Evolutionary conservation across 2,797 vertebrate genomes (phyloP).

Genomic region (Oryzias dopingdopingensis): DNA sequence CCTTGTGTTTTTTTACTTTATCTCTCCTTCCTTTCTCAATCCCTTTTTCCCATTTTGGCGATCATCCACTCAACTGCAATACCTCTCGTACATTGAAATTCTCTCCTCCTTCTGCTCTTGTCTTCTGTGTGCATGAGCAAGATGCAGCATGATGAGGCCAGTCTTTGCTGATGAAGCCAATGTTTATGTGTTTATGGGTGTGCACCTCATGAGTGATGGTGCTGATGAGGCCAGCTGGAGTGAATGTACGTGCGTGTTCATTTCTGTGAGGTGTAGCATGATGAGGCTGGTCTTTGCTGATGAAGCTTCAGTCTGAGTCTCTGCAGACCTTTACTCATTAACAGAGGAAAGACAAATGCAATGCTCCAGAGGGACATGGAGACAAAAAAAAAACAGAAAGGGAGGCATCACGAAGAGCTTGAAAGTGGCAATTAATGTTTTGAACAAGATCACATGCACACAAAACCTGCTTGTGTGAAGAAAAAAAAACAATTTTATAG

Average conservation of each 20-base stretch:
- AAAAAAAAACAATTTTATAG: slow-evolving; percentile 17
- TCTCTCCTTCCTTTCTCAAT: slow-evolving; percentile 35
- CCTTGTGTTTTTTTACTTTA: slow-evolving; percentile 57
- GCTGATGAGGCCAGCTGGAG: slow-evolving; percentile 37
- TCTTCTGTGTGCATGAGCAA: slow-evolving; percentile 20
- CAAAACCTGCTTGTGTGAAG: slow-evolving; percentile 8
- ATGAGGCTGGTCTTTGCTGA: slow-evolving; percentile 66
- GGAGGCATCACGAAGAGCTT: slow-evolving; percentile 3
- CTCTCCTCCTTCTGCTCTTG: slow-evolving; percentile 8
- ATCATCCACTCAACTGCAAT: slow-evolving; percentile 36
- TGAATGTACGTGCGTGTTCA: slow-evolving; percentile 5
- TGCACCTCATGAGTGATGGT: slow-evolving; percentile 36
- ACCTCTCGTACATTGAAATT: slow-evolving; percentile 43
- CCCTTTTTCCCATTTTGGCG: slow-evolving; percentile 16
- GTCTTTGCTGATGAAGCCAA: slow-evolving; percentile 48
- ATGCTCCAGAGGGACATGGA: slow-evolving; percentile 27
- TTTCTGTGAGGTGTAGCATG: slow-evolving; percentile 33
- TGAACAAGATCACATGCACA: slow-evolving; percentile 11
- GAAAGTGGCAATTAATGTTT: slow-evolving; percentile 10
- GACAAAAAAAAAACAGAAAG: slow-evolving; percentile 7
- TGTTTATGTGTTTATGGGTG: slow-evolving; percentile 17
- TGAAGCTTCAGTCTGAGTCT: slow-evolving; percentile 61
- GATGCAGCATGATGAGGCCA: slow-evolving; percentile 33
- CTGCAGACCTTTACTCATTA: slow-evolving; percentile 71
- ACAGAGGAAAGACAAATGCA: slow-evolving; percentile 56